Evolutionary conservation across 1,140 invertebrate species (phyloP), one percentile per base, ranked within the genome.

Genomic region (Schlechtendalia chinensis): DNA sequence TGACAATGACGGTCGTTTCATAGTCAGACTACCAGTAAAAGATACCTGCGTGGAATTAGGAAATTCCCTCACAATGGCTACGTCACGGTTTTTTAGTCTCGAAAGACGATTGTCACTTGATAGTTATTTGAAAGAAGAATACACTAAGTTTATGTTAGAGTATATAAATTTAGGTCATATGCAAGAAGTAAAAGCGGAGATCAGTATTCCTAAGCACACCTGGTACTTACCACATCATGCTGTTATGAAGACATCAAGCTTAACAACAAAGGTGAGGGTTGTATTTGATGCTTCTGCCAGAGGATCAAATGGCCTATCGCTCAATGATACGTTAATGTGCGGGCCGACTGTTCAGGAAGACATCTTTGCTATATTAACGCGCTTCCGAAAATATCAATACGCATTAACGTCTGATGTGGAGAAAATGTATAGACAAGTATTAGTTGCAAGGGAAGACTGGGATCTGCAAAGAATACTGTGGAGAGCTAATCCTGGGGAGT

Each of bases 111-210:
- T 77, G 22, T 22, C 29, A 22, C 39, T 17, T 5, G 53, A 77
- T 11, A 39, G 22, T 22, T 16, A 39, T 0, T 39, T 77, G 17
- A 10, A 1, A 32, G 17, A 12, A 17, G n/a, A 58, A 19, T 77
- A 77, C n/a, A n/a, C 6, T 1, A n/a, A 56, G 32, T 77, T 77
- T 59, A 77, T 54, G 54, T 0, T 39, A 3, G 74, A 77, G 10
- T 59, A 77, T 19, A 24, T 58, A 39, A 12, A n/a, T 19, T 11
- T 54, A n/a, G 74, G 58, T 14, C 74, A 77, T 59, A 77, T 77
- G 74, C 0, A 45, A 22, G 12, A 29, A 61, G n/a, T 45, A 2
- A 54, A 5, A 3, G 19, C n/a, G 22, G 11, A 1, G 1, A 24
- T 14, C 17, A 1, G 2, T n/a, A 12, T 0, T 27, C n/a, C 6